phyloP scores from a whole-genome alignment of 2,888 invertebrate genomes.

The Tipula lateralis region DNA sequence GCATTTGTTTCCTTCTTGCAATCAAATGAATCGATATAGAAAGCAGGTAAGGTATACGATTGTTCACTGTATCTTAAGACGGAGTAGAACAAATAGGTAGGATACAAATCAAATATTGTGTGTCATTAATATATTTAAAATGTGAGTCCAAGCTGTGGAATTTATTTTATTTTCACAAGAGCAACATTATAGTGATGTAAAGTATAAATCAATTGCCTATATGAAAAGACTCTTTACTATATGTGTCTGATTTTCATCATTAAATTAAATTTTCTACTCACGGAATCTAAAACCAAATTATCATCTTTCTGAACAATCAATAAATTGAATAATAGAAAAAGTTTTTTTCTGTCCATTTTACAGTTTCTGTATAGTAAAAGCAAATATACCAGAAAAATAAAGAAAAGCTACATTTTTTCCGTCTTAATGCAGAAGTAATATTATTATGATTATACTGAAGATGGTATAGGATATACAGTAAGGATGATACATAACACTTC shows the following conservation, averaged over 20 bases:
- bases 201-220: not conserved
- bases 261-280: not conserved
- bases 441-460: not conserved
- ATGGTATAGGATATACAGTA: not conserved
- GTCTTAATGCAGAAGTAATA: conserved; percentile 11
- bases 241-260: not conserved
- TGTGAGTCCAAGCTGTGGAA: too few species aligned
- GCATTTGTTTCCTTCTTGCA: too few species aligned
- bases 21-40: too few species aligned
- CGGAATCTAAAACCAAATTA: not conserved
- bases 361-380: not conserved
- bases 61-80: too few species aligned
- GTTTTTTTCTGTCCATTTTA: not conserved
- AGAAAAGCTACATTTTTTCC: not conserved
- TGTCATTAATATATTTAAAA: too few species aligned
- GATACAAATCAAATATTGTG: too few species aligned
- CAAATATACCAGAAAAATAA: not conserved
- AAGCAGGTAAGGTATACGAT: too few species aligned
- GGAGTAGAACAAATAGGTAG: too few species aligned
- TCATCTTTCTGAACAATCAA: not conserved
- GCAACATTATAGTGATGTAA: too few species aligned
- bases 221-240: not conserved
- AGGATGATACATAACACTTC: too few species aligned
- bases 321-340: not conserved
- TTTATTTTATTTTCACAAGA: too few species aligned